Evolutionary conservation across 2,113 vertebrate genomes (phyloP), one percentile per base, ranked within the genome.

Genomic region (Marmota flaviventris): DNA sequence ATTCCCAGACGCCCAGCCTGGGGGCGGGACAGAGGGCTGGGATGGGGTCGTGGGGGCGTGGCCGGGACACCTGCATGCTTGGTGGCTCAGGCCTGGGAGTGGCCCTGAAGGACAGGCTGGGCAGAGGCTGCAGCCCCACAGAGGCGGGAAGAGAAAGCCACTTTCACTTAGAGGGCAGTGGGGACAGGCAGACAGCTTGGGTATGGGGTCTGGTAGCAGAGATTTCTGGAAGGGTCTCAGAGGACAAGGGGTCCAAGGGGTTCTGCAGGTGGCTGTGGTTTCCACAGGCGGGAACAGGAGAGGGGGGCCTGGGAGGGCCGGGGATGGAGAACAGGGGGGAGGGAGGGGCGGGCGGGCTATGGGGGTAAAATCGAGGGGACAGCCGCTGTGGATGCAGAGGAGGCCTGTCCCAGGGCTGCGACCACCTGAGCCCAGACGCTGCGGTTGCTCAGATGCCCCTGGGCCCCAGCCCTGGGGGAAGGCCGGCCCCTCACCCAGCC

Each of bases 1-100:
- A 65, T 91, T 69, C 51, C 83, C 93, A 94, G 91, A 69, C 37
- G 16, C 63, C 56, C 18, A 69, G 84, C 22, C 65, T 20, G 22
- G 67, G 65, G 75, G 24, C 32, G n/a, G 92, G 87, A 27, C 96
- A 94, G 93, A 97, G 78, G 97, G 93, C 95, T 13, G 53, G 70
- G 65, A 1, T 4, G 24, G 27, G 65, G 65, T 0, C 1, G 6
- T 3, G 69, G 58, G 83, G 70, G 5, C 4, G 3, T 78, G 20
- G 25, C 56, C 17, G 1, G 63, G 85, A 76, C 94, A 91, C 91
- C 94, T 96, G 97, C 87, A 0, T 13, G 16, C 5, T 17, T 4
- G 0, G 32, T 1, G 76, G 16, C 56, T 70, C 65, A 45, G 63
- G 22, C 85, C 85, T 3, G 0, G 20, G 39, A 25, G 29, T 4